phyloP scores from a whole-genome alignment of 1,140 invertebrate genomes.

The Oscheius sp. region DNA sequence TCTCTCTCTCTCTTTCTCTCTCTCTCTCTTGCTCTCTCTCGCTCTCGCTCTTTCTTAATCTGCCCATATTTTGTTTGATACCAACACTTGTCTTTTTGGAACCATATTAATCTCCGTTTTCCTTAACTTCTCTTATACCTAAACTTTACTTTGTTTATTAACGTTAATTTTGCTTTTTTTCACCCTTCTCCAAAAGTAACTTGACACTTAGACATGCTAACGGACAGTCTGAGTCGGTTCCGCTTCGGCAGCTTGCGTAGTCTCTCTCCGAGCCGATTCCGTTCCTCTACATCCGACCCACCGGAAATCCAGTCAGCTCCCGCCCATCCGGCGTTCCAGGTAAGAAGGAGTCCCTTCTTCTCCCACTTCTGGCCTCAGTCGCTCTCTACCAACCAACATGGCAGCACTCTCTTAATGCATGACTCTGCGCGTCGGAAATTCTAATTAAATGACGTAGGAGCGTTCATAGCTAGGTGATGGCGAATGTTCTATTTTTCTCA shows the following conservation, averaged over 20 bases:
- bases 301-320: background rate
- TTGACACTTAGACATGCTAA: background rate
- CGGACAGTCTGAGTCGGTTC: background rate
- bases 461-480: background rate
- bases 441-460: constrained; percentile 2
- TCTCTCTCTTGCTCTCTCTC: no score
- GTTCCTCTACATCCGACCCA: background rate
- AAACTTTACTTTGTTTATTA: no score
- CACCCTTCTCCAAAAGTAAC: no score
- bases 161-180: no score
- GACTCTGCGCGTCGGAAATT: background rate
- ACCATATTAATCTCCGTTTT: no score
- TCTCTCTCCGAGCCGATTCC: background rate
- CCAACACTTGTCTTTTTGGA: no score
- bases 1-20: no score
- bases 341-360: background rate
- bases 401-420: background rate
- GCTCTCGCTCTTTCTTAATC: no score
- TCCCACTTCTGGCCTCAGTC: no score
- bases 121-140: no score
- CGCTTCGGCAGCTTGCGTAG: background rate
- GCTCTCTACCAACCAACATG: no score
- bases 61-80: no score
- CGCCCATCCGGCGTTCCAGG: background rate
- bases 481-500: background rate